Conservation (phyloP, 2,113 vertebrate genomes). For the Ciconia maguari region DNA sequence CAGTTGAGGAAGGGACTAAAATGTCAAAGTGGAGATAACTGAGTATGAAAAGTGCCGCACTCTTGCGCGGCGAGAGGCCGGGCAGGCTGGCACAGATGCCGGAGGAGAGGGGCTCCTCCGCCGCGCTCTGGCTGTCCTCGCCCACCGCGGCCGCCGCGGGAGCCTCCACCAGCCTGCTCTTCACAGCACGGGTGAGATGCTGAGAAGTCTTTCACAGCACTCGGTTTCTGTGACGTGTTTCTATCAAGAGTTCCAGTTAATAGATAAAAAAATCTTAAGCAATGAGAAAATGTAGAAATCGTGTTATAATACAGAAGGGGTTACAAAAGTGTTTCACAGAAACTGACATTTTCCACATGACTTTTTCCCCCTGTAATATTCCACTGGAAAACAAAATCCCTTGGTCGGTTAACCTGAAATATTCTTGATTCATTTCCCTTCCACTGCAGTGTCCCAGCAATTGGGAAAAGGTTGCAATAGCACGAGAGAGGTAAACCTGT, state of each 20-base stretch:
- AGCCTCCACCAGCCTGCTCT: not conserved
- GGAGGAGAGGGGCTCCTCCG: not conserved
- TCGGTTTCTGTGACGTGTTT: not conserved
- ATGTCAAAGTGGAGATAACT: not conserved
- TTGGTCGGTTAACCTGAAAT: not conserved
- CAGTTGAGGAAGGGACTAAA: not conserved
- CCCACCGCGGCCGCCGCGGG: fast-evolving
- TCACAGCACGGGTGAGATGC: not conserved
- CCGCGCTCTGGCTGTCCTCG: fast-evolving
- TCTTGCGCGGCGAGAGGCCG: not conserved
- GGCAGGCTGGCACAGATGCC: not conserved
- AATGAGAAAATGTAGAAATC: not conserved
- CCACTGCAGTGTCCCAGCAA: not conserved
- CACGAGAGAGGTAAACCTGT: not conserved
- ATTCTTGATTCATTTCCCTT: not conserved
- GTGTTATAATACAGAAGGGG: not conserved
- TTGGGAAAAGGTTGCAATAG: not conserved
- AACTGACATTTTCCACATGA: not conserved
- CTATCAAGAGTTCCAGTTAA: not conserved
- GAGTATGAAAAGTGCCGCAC: not conserved
- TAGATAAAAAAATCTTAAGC: not conserved
- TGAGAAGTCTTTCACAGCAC: not conserved
- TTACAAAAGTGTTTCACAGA: not conserved
- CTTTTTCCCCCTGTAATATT: not conserved
- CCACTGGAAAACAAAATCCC: not conserved